phyloP scores from a whole-genome alignment of 2,113 vertebrate species.

The Sialia sialis region DNA sequence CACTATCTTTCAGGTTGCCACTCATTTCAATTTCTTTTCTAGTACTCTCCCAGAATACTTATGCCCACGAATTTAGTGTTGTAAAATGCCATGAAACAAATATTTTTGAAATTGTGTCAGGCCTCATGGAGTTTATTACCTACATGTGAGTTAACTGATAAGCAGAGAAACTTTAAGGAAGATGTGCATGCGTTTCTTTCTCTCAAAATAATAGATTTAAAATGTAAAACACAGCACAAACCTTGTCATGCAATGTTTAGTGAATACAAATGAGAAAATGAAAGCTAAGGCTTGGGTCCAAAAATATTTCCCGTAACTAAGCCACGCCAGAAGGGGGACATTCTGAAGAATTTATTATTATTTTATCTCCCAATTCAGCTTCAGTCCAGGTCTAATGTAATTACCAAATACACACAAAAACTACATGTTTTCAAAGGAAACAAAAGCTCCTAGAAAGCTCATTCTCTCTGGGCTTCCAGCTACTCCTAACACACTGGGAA shows the following conservation, averaged over 20 bases:
- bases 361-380: constrained; percentile 41
- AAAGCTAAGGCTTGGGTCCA: constrained; percentile 1
- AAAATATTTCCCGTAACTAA: constrained; percentile 36
- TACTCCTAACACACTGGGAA: constrained; percentile 32
- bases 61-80: constrained; percentile 2
- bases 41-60: background rate
- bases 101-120: constrained; percentile 49
- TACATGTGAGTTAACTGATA: background rate
- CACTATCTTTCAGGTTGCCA: constrained; percentile 34
- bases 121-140: constrained; percentile 34
- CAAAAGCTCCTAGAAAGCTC: constrained; percentile 49
- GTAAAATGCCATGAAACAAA: constrained; percentile 53
- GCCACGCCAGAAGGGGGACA: background rate
- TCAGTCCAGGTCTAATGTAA: constrained; percentile 38
- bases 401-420: constrained; percentile 53
- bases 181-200: background rate
- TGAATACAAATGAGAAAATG: constrained; percentile 43
- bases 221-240: background rate
- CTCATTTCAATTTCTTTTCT: constrained; percentile 23
- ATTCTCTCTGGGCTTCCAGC: constrained; percentile 27
- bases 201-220: background rate
- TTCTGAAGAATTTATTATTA: constrained; percentile 40
- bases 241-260: background rate
- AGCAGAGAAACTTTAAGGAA: constrained; percentile 43
- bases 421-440: constrained; percentile 34